phyloP scores from a whole-genome alignment of 1,140 invertebrate genomes.

The Pseudomyrmex gracilis region DNA sequence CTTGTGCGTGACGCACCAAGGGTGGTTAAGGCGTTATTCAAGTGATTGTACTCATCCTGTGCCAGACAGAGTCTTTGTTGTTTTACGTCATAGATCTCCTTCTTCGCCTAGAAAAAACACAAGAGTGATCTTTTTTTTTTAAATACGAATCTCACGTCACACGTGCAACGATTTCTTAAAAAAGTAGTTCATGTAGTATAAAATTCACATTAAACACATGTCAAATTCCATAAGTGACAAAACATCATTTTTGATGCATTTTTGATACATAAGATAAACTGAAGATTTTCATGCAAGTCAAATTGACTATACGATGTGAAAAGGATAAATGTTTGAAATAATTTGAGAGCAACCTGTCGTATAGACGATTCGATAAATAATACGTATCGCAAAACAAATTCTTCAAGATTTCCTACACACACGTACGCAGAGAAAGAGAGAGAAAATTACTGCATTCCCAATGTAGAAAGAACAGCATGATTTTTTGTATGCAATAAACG shows the following conservation, averaged over 20 bases:
- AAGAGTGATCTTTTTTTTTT: conserved; percentile 14
- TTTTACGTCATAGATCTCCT: conserved; percentile 98
- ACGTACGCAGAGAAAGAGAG: no score
- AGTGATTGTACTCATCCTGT: conserved; percentile 97
- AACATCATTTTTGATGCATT: not conserved
- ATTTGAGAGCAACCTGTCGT: no score
- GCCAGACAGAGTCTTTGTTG: conserved; percentile 96
- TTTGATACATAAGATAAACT: not conserved
- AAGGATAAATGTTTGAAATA: not conserved
- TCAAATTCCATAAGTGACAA: not conserved
- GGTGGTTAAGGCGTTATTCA: conserved; percentile 94
- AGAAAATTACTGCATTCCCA: not conserved
- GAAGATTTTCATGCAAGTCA: no score
- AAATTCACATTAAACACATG: not conserved
- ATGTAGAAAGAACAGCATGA: not conserved
- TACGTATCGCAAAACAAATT: not conserved
- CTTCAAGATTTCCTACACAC: not conserved
- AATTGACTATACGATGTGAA: no score
- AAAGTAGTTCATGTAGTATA: not conserved
- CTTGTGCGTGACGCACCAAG: conserved; percentile 93
- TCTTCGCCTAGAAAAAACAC: conserved; percentile 92
- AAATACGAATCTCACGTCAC: not conserved
- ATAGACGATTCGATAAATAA: no score
- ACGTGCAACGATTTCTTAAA: not conserved
- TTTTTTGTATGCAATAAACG: not conserved